Base-by-base conservation (phyloP, 2,113 vertebrate species). In the Thinocorus orbignyianus region DNA sequence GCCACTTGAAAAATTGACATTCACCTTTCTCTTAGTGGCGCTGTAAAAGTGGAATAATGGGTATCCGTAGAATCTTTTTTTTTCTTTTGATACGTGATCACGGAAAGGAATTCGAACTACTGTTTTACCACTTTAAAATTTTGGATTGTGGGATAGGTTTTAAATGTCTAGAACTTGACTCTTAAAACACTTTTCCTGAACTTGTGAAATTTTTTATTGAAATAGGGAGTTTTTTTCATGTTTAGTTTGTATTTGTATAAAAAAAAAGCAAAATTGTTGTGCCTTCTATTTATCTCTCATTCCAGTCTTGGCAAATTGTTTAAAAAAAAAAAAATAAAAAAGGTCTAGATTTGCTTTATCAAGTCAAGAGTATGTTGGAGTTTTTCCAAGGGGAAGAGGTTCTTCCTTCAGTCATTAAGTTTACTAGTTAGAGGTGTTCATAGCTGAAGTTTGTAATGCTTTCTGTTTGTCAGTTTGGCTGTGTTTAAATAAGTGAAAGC, bases 231-330 rank as follows among this genome's bases (percentile, higher is more conserved):
- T 98, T 95, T 97, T 98, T 98, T 97, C 97, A 97, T 98, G 98
- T 98, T 98, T 98, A 98, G 97, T 98, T 98, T 98, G 98, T 98
- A 98, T 98, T 98, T 98, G 98, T 98, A 98, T 97, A 98, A 98
- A 98, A 96, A 98, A 95, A 98, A 97, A 98, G 97, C 97, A 98
- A 98, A 98, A 98, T 98, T 98, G 97, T 98, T 98, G 98, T 98
- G 98, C 98, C 98, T 98, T 99, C 98, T 98, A 98, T 98, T 98
- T 99, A 98, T 98, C 98, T 98, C 97, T 97, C 98, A 98, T 98
- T 98, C 96, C 96, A 97, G 96, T 98, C 98, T 98, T 98, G 97
- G 96, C 97, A 96, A 98, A 96, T 97, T 98, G 98, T 98, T 97
- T 90, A 88, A 98, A 97, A 95, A 97, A 76, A 68, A 83, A 87